phyloP scores from a whole-genome alignment of 2,888 invertebrate genomes.

The Pyrrhosoma nymphula region DNA sequence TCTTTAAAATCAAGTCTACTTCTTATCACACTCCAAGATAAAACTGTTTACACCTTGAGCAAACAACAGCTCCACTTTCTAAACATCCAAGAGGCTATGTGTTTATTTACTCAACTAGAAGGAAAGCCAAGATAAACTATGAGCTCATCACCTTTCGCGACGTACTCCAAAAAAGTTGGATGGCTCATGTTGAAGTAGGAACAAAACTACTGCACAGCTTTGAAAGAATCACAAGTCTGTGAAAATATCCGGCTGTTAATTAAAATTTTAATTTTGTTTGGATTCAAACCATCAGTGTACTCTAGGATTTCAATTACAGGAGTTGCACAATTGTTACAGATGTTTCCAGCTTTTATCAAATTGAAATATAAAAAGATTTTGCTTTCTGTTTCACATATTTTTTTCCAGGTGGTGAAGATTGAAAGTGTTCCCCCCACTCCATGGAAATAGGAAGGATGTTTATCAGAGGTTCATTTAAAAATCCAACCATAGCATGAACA shows the following conservation, averaged over 20 bases:
- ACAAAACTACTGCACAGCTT: not conserved
- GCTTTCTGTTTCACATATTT: no score
- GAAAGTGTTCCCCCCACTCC: no score
- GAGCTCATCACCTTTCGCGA: not conserved
- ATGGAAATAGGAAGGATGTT: not conserved
- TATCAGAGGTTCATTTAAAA: not conserved
- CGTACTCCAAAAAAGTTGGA: not conserved
- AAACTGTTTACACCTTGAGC: not conserved
- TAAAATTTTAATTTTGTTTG: not conserved
- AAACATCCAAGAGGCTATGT: not conserved
- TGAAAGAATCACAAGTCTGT: no score
- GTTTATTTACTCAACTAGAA: not conserved
- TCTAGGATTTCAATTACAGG: not conserved
- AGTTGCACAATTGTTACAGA: no score
- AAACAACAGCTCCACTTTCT: not conserved
- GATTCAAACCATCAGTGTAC: not conserved
- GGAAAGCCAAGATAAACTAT: not conserved
- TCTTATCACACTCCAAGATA: conserved; percentile 23
- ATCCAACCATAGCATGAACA: not conserved
- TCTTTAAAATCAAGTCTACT: not conserved
- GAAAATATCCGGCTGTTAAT: not conserved
- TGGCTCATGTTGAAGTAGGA: not conserved
- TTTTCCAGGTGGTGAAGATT: no score
- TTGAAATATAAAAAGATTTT: no score
- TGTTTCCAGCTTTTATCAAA: no score